Conservation (phyloP, 2,113 vertebrate species). For the Calidris pygmaea region DNA sequence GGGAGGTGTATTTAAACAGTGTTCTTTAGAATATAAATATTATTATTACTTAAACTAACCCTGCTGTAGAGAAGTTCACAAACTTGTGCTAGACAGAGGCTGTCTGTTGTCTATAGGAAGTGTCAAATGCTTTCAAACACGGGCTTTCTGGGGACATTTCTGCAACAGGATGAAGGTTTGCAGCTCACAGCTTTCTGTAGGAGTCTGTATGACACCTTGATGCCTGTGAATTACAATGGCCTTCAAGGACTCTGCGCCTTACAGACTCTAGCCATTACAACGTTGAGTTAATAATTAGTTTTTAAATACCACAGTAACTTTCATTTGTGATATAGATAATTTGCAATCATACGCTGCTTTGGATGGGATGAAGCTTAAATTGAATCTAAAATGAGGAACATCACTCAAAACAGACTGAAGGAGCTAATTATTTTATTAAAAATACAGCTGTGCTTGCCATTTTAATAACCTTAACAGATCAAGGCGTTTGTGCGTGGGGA, state of each 20-base stretch:
- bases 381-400: constrained; percentile 32
- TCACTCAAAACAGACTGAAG: constrained; percentile 36
- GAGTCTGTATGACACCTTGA: background rate
- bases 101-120: background rate
- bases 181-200: background rate
- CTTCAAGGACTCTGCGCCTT: background rate
- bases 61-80: constrained; percentile 2
- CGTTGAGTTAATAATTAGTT: constrained; percentile 35
- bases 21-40: constrained; percentile 49
- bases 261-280: background rate
- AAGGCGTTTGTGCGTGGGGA: background rate
- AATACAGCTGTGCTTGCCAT: constrained; percentile 29
- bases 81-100: background rate
- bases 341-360: constrained; percentile 1
- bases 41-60: constrained; percentile 50
- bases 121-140: background rate
- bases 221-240: background rate
- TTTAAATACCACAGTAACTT: constrained; percentile 45
- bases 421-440: constrained; percentile 60
- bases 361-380: constrained; percentile 25
- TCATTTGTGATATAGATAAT: constrained; percentile 39
- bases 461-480: constrained; percentile 61
- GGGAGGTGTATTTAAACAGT: constrained; percentile 50
- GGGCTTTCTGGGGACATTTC: background rate
- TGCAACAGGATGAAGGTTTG: background rate